Evolutionary conservation across 2,797 vertebrate genomes (phyloP), one percentile per base, ranked within the genome.

Genomic region (Enteromius unitaeniatus): DNA sequence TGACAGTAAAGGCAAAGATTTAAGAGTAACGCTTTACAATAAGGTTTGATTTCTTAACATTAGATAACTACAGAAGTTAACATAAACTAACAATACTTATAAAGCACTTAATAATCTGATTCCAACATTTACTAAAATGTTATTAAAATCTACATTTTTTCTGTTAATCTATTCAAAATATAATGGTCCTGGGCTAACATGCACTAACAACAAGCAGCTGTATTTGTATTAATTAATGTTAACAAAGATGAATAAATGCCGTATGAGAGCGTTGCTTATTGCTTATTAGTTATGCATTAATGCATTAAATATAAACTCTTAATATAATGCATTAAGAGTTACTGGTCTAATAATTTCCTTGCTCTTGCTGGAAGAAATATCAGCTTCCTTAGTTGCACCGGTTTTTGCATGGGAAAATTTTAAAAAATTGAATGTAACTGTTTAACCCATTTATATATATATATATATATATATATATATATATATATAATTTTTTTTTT

Each of bases 1-100:
- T 75, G 51, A 55, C 51, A 58, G 51, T 40, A 58, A 75, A 58
- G 21, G 6, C 73, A 75, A 75, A 40, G 21, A 6, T 40, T 55
- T n/a, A 58, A 40, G 51, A 8, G 17, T 62, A 62, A 62, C 23
- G 2, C 26, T 62, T 62, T 62, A 62, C 23, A 28, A 14, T 28
- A 62, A 62, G 13, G 14, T 28, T 62, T 6, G 5, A 28, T 62
- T 62, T 62, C 11, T 62, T 28, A 62, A 6, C 4, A 15, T 6
- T 28, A 28, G 26, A 26, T 62, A 26, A 26, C 58, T 60, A 26
- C 11, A 23, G 3, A 23, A 60, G 53, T 23, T 23, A n/a, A 58
- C 3, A 58, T 58, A 60, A 60, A 60, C 4, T 26, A 26, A 26
- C 55, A 26, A 13, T 58, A 13, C 55, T 60, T 49, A 5, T 15